Percentiles rank a stretch among this genome's conserved stretches.
phyloP scores from a whole-genome alignment of 2,113 vertebrate species.

The Pavo muticus region DNA sequence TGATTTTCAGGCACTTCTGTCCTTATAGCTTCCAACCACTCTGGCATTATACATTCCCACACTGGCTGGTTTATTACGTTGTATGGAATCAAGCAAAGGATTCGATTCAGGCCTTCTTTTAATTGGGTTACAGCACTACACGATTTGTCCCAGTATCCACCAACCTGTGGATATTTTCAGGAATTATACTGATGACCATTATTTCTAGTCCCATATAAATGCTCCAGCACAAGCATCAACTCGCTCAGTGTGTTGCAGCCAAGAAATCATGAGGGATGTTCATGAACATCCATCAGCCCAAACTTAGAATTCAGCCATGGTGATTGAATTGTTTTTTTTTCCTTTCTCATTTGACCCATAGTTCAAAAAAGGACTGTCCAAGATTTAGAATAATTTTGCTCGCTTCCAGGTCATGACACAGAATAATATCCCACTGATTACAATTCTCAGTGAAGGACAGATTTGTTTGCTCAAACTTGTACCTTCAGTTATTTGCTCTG shows the following conservation, averaged over 20 bases:
- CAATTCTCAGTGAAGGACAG: not conserved
- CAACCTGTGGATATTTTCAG: constrained; percentile 84
- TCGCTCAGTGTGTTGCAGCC: not conserved
- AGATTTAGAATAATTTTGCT: not conserved
- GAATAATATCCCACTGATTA: not conserved
- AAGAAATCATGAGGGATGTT: not conserved
- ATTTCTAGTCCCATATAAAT: not conserved
- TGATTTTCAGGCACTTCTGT: constrained; percentile 95
- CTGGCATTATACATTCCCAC: constrained; percentile 99
- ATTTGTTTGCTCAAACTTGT: not conserved
- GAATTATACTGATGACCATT: not conserved
- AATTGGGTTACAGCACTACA: constrained; percentile 95
- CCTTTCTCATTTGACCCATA: not conserved
- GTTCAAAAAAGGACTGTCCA: not conserved
- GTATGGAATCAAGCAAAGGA: constrained; percentile 97
- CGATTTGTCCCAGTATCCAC: constrained; percentile 98
- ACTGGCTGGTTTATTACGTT: constrained; percentile 96
- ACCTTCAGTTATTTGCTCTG: not conserved
- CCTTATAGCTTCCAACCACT: constrained; percentile 96
- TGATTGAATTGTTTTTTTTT: not conserved
- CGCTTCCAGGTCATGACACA: not conserved
- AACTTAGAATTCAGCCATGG: not conserved
- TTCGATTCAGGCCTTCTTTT: constrained; percentile 96
- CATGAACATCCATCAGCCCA: not conserved
- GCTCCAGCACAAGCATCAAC: not conserved